These are phyloP conservation scores for Gryon sp. DNA, from an alignment of 1,140 invertebrate species.

Conservation along the genomic window DNA sequence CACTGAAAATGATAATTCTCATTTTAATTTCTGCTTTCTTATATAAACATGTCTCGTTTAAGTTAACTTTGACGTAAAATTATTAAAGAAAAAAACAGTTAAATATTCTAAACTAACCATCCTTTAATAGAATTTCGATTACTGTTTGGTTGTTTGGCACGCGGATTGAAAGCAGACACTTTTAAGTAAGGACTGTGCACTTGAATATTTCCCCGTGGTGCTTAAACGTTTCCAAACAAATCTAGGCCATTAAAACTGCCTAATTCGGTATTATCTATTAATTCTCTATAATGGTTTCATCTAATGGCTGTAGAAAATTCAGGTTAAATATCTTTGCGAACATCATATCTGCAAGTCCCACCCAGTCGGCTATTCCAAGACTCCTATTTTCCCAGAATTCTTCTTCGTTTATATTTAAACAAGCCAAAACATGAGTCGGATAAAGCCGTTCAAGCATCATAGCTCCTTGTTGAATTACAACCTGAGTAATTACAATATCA, in stretches of 20 bases:
- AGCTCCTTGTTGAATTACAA: slow-evolving; percentile 90
- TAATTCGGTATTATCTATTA: slow-evolving; percentile 86
- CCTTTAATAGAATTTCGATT: slow-evolving; percentile 79
- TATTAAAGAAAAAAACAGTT: no score
- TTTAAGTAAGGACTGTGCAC: slow-evolving; percentile 90
- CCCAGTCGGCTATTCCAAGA: slow-evolving; percentile 89
- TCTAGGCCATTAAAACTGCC: slow-evolving; percentile 86
- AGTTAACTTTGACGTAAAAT: neutral
- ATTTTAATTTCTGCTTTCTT: no score
- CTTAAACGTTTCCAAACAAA: slow-evolving; percentile 88
- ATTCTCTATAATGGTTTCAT: slow-evolving; percentile 87
- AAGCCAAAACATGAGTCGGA: slow-evolving; percentile 84
- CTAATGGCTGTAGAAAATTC: slow-evolving; percentile 91
- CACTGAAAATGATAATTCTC: no score
- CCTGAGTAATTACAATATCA: slow-evolving; percentile 76
- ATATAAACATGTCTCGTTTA: no score
- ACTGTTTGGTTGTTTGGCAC: slow-evolving; percentile 81
- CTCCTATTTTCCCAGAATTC: slow-evolving; percentile 92
- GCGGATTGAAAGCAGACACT: slow-evolving; percentile 88
- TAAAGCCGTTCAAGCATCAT: slow-evolving; percentile 90
- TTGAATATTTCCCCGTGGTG: slow-evolving; percentile 89
- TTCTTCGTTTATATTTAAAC: slow-evolving; percentile 84
- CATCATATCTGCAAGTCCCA: slow-evolving; percentile 90
- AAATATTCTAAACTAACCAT: slow-evolving; percentile 72
- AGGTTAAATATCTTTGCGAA: slow-evolving; percentile 92